phyloP scores from a whole-genome alignment of 2,888 invertebrate species.

The Lapara coniferarum region DNA sequence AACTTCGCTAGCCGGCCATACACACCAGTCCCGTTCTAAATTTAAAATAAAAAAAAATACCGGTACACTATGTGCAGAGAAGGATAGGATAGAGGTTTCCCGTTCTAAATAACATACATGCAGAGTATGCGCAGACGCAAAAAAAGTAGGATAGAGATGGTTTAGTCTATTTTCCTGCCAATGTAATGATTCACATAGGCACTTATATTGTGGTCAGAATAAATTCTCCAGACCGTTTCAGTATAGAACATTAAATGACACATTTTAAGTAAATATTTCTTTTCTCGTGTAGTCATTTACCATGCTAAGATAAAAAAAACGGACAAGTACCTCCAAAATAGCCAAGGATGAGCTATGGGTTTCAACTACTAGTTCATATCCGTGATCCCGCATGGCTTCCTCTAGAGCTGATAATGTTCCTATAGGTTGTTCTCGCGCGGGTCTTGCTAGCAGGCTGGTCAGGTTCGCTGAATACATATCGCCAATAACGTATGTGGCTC shows the following conservation, averaged over 20 bases:
- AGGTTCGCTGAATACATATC: conserved; percentile 91
- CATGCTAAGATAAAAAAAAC: neutral
- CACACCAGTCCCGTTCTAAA: conserved; percentile 89
- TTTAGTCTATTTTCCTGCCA: too few species aligned
- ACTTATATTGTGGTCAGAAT: too few species aligned
- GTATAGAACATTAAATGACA: too few species aligned
- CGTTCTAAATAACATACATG: too few species aligned
- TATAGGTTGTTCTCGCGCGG: conserved; percentile 88
- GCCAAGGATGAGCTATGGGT: conserved; percentile 88
- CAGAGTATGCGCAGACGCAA: too few species aligned
- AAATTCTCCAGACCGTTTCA: too few species aligned
- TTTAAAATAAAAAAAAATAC: neutral
- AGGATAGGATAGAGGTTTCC: too few species aligned
- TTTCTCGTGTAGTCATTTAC: too few species aligned
- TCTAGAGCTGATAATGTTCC: conserved; percentile 86
- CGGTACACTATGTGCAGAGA: neutral
- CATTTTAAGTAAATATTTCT: too few species aligned
- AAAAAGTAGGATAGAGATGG: too few species aligned
- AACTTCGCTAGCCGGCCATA: conserved; percentile 87
- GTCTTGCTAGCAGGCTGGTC: conserved; percentile 88
- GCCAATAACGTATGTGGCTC: conserved; percentile 90
- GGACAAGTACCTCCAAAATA: conserved; percentile 84
- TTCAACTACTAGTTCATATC: conserved; percentile 88
- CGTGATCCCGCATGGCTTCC: conserved; percentile 85
- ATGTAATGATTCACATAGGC: too few species aligned